These are phyloP conservation scores for Euphonia xanthogaster DNA, from an alignment of 2,797 vertebrate genomes.

Conservation along the genomic window DNA sequence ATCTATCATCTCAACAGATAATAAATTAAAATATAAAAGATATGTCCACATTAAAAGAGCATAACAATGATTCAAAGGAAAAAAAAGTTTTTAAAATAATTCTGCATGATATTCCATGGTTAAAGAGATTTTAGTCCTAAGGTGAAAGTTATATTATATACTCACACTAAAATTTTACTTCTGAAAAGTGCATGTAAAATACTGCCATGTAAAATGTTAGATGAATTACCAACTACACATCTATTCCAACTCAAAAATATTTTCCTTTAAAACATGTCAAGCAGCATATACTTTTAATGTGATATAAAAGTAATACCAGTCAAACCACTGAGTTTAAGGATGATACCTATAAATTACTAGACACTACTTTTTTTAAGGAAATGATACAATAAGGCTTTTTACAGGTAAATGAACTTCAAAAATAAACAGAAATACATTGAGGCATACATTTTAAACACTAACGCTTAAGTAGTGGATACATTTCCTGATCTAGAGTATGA, in stretches of 20 bases:
- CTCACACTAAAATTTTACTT: slow-evolving; percentile 50
- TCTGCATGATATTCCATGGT: slow-evolving; percentile 23
- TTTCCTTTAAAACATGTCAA: slow-evolving; percentile 71
- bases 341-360: slow-evolving; percentile 60
- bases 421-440: slow-evolving; percentile 65
- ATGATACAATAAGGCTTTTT: slow-evolving; percentile 69
- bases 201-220: slow-evolving; percentile 53
- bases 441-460: slow-evolving; percentile 50
- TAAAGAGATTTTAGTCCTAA: slow-evolving; percentile 37
- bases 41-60: slow-evolving; percentile 59
- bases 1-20: slow-evolving; percentile 40
- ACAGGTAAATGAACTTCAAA: slow-evolving; percentile 68
- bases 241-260: slow-evolving; percentile 62
- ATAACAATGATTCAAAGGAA: slow-evolving; percentile 49
- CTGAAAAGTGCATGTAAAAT: slow-evolving; percentile 69
- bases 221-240: slow-evolving; percentile 48
- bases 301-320: slow-evolving; percentile 64
- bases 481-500: slow-evolving; percentile 49
- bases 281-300: slow-evolving; percentile 64
- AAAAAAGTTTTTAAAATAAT: slow-evolving; percentile 2
- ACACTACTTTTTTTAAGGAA: slow-evolving; percentile 46
- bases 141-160: slow-evolving; percentile 27
- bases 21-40: slow-evolving; percentile 73
- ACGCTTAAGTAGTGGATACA: slow-evolving; percentile 11
- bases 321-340: slow-evolving; percentile 55